Percentiles rank a stretch among this genome's conserved stretches.
Conservation (phyloP, 2,888 invertebrate genomes). For the Meloe dianella region DNA sequence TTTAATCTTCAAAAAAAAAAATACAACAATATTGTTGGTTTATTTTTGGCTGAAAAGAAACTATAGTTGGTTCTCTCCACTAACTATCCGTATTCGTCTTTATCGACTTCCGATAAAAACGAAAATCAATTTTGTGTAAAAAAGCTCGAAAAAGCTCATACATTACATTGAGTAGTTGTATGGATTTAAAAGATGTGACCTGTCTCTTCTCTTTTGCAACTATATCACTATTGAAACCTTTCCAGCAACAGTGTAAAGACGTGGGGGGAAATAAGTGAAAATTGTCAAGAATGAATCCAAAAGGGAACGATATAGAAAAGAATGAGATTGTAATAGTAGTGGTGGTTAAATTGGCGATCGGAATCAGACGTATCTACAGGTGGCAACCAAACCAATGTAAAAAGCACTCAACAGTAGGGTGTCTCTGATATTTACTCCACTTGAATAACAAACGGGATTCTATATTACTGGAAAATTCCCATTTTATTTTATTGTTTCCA, state of each 20-base stretch:
- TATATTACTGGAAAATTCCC: constrained; percentile 8
- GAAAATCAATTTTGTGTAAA: constrained; percentile 10
- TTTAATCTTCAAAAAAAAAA: neutral
- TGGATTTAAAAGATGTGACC: constrained; percentile 11
- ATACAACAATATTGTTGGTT: neutral
- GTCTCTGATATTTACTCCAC: constrained; percentile 36
- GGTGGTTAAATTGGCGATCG: constrained; percentile 38
- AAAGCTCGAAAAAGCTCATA: constrained; percentile 22
- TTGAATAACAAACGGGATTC: constrained; percentile 40
- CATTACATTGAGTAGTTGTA: neutral
- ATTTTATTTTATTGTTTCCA: constrained; percentile 9
- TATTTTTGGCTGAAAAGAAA: neutral
- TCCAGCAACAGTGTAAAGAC: neutral
- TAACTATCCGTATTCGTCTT: constrained; percentile 11
- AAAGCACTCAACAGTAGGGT: constrained; percentile 35
- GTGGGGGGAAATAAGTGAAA: neutral
- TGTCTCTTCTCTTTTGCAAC: constrained; percentile 15
- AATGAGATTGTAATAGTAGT: neutral
- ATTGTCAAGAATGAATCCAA: neutral
- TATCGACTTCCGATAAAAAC: constrained; percentile 6
- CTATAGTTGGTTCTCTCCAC: too few species aligned
- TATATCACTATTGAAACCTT: constrained; percentile 2
- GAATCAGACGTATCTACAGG: constrained; percentile 45
- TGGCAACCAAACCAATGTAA: constrained; percentile 40
- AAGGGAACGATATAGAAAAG: neutral